phyloP scores from a whole-genome alignment of 2,888 invertebrate species.

The Punctoribates punctum region DNA sequence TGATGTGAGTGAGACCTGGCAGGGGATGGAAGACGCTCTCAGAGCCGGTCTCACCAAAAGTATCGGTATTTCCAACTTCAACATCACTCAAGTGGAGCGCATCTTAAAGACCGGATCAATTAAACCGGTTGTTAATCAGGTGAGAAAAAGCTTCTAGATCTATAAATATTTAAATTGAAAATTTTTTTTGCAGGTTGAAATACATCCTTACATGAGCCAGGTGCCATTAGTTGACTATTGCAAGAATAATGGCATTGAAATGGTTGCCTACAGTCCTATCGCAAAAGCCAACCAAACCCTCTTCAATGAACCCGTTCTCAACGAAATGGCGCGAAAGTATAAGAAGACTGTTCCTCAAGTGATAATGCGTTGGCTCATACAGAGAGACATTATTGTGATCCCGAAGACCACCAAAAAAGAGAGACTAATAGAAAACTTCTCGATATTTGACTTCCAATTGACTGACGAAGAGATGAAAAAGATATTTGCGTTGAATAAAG shows the following conservation, averaged over 20 bases:
- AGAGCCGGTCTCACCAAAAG: conserved; percentile 48
- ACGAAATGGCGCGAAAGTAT: conserved; percentile 28
- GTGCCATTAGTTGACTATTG: conserved; percentile 38
- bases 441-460: conserved; percentile 34
- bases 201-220: conserved; percentile 36
- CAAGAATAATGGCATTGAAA: neutral
- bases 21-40: conserved; percentile 50
- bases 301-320: conserved; percentile 10
- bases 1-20: conserved; percentile 9
- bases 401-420: conserved; percentile 11
- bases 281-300: conserved; percentile 9
- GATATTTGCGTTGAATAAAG: conserved; percentile 25
- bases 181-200: conserved; percentile 25
- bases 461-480: conserved; percentile 20
- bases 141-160: neutral
- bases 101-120: neutral
- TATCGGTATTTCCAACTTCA: conserved; percentile 23
- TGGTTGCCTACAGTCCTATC: conserved; percentile 42
- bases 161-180: neutral
- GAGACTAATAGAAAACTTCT: conserved; percentile 30
- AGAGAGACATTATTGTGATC: conserved; percentile 24
- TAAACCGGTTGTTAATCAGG: conserved; percentile 23
- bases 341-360: conserved; percentile 27
- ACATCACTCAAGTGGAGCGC: neutral
- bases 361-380: conserved; percentile 30